Percentiles rank a stretch among this genome's conserved stretches.
These are phyloP conservation scores for Caenorhabditis sinica DNA, from an alignment of 2,888 invertebrate genomes.

Conservation along the genomic window DNA sequence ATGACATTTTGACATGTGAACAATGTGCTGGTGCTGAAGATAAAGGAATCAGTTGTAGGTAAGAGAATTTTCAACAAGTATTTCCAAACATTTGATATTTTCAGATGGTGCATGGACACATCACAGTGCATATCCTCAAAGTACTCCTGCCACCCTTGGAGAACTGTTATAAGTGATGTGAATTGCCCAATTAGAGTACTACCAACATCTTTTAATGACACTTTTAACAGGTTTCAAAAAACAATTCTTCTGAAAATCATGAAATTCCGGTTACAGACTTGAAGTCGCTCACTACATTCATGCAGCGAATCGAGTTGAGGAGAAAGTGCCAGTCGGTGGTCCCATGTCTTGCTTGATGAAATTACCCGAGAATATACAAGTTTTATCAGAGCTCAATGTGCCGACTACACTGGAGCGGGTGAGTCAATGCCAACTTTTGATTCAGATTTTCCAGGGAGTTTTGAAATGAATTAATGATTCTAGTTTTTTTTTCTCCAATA, in stretches of 20 bases:
- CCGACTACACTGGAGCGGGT: conserved; percentile 34
- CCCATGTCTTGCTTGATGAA: conserved; percentile 44
- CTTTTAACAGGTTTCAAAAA: conserved; percentile 18
- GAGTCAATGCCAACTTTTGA: background rate
- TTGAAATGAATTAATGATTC: background rate
- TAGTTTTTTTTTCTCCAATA: no score
- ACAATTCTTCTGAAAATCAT: background rate
- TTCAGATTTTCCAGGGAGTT: background rate
- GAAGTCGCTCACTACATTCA: conserved; percentile 55
- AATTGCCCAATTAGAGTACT: conserved; percentile 57
- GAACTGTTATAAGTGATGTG: conserved; percentile 31
- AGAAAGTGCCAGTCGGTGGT: conserved; percentile 39
- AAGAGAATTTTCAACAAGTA: conserved; percentile 5
- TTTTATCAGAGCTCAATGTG: conserved; percentile 13
- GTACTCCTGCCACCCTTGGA: conserved; percentile 62
- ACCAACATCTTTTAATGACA: conserved; percentile 26
- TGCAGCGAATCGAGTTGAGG: conserved; percentile 61
- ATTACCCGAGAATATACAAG: conserved; percentile 18
- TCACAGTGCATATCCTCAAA: conserved; percentile 58
- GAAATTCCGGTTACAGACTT: conserved; percentile 15
- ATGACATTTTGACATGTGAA: conserved; percentile 35
- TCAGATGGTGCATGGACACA: conserved; percentile 63
- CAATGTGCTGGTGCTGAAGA: conserved; percentile 50
- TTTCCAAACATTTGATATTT: background rate
- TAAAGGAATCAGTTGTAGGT: conserved; percentile 46